Base-by-base conservation (phyloP, 53 echinoderm and acorn worm species). In the Mesocentrotus franciscanus region DNA sequence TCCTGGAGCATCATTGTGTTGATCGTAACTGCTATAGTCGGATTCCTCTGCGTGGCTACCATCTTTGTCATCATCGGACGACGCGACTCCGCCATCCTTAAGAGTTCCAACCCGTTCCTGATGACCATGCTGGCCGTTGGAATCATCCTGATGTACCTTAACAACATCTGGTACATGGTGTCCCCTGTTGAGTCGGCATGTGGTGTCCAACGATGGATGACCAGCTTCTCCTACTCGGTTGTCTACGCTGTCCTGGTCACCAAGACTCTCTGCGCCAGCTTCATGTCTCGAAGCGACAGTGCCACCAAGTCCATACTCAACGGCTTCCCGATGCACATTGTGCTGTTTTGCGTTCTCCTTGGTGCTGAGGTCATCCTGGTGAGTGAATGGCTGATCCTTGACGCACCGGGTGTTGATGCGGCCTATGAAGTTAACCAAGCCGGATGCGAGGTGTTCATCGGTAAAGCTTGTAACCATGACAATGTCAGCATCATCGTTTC, bases 351-450 rank as follows among this genome's bases (percentile, higher is more conserved):
- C 29, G 97, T 94, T 29, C 90, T 97, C 27, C 94, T 97, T 17
- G 89, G 95, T 26, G 96, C 95, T 24, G 96, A 96, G 66, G 78
- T 96, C 22, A 92, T 97, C 55, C 90, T 97, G 22, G 96, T 97
- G 5, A 95, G 27, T 22, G 97, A 97, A 60, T 97, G 97, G 97
- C 92, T 97, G 39, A 94, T 97, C 89, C 96, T 97, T 15, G 95
- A 96, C 27, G 78, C 90, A 13, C 95, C 97, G 8, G 61, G 36
- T 61, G 96, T 90, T 26, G 32, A 64, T 61, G 24, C 61, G 27
- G 72, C n/a, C 29, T 60, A 56, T 62, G 61, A 62, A 14, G 39
- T 68, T 26, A 66, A 93, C 81, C 42, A n/a, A 12, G 61, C 34
- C 10, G 76, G 83, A 13, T 95, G 96, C n/a, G 33, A 29, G 9